Base-by-base conservation (phyloP, 1,140 invertebrate species). In the Reticulitermes speratus region DNA sequence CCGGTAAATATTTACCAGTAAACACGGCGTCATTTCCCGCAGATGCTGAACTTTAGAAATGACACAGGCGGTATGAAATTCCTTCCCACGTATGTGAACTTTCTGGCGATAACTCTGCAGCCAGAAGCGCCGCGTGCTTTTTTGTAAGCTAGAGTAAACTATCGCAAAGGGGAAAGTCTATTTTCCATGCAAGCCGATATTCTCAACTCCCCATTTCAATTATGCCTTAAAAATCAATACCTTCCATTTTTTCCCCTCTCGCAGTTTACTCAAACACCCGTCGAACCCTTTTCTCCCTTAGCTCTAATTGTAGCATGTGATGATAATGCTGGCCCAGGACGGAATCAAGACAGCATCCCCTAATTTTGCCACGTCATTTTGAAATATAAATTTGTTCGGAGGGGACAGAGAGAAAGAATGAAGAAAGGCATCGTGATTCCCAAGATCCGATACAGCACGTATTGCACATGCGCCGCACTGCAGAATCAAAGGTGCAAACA, bases 151-250 rank as follows among this genome's bases (percentile, higher is more conserved):
- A 1, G 12, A 23, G 25, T 7, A 75, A 30, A 30, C 65, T 75
- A 25, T 30, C 25, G n/a, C 25, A 75, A 65, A 30, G 25, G 65
- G 65, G 65, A 75, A 75, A 75, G n/a, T 30, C 65, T 30, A 30
- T 75, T 75, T 75, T 75, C 30, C 25, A 75, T 30, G n/a, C 65
- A 75, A 75, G 25, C n/a, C 65, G n/a, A 75, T 75, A 75, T 75
- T 25, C 59, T 11, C 16, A n/a, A 65, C 16, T n/a, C 59, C 59
- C 59, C 19, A 1, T 65, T 65, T 16, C 65, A 75, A 75, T 75
- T 25, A 75, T 16, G 25, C 65, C 65, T 75, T 75, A 7, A 75
- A 75, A 75, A 75, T 75, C 65, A 75, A 75, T 75, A 75, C 65
- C 25, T 30, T 75, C n/a, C 25, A 23, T 65, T 21, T 23, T 65